These are phyloP conservation scores for Diachrysia chrysitis DNA, from an alignment of 2,888 invertebrate genomes.

Conservation along the genomic window DNA sequence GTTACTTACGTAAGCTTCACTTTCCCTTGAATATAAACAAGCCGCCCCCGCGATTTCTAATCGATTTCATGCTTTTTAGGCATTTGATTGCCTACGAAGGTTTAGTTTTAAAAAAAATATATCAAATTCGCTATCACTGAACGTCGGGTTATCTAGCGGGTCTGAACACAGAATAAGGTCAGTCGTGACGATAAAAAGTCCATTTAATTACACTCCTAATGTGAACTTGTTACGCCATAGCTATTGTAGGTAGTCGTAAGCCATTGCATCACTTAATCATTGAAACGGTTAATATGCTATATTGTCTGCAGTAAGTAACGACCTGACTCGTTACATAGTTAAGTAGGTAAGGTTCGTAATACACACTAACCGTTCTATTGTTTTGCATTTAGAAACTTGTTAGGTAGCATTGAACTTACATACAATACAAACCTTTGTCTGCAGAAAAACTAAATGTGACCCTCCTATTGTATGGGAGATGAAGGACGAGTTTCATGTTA, in stretches of 20 bases:
- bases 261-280: slow-evolving; percentile 50
- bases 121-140: slow-evolving; percentile 13
- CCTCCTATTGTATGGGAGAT: not conserved
- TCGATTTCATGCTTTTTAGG: slow-evolving; percentile 64
- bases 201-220: slow-evolving; percentile 35
- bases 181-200: slow-evolving; percentile 23
- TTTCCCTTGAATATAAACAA: slow-evolving; percentile 59
- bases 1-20: slow-evolving; percentile 53
- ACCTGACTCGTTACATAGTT: slow-evolving; percentile 28
- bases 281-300: slow-evolving; percentile 47
- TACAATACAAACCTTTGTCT: slow-evolving; percentile 20
- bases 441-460: not conserved
- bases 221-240: slow-evolving; percentile 42
- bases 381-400: slow-evolving; percentile 48
- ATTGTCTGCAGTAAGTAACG: slow-evolving; percentile 37
- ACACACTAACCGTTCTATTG: slow-evolving; percentile 43
- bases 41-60: slow-evolving; percentile 58
- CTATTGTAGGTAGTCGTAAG: slow-evolving; percentile 31
- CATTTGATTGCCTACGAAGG: slow-evolving; percentile 32
- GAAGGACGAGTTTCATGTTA: not conserved
- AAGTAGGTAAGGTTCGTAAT: slow-evolving; percentile 43
- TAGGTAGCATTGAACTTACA: slow-evolving; percentile 52
- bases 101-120: slow-evolving; percentile 14
- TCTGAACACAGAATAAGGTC: slow-evolving; percentile 21
- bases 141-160: slow-evolving; percentile 9